These are phyloP conservation scores for Pogonophryne albipinna DNA, from an alignment of 2,797 vertebrate species.

Conservation along the genomic window DNA sequence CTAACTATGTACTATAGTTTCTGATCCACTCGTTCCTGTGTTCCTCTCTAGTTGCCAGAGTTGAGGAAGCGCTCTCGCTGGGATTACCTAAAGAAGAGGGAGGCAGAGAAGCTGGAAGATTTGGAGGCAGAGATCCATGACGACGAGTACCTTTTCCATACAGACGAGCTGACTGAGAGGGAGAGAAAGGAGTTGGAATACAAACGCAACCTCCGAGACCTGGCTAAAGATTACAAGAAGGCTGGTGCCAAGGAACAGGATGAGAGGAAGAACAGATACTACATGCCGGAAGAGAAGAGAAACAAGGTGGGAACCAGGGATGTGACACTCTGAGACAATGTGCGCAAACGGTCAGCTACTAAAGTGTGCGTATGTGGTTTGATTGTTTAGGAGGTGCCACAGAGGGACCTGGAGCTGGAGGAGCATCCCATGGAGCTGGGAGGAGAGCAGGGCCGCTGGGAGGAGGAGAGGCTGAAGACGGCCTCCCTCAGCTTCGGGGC, in stretches of 20 bases:
- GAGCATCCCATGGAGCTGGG: constrained; percentile 86
- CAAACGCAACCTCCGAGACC: constrained; percentile 89
- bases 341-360: background rate
- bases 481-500: constrained; percentile 92
- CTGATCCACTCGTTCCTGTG: background rate
- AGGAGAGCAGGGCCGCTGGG: constrained; percentile 94
- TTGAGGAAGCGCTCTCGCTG: constrained; percentile 91
- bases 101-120: constrained; percentile 94
- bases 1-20: background rate
- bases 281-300: constrained; percentile 92
- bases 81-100: constrained; percentile 91
- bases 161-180: constrained; percentile 76
- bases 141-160: constrained; percentile 91
- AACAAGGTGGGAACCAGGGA: constrained; percentile 81
- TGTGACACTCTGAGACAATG: background rate
- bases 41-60: constrained; percentile 87
- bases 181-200: constrained; percentile 88
- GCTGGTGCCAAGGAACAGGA: constrained; percentile 90
- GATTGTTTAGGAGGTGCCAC: constrained; percentile 82
- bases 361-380: background rate
- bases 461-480: constrained; percentile 92
- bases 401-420: constrained; percentile 88
- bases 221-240: constrained; percentile 91
- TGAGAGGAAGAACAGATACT: constrained; percentile 92
- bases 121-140: constrained; percentile 92